Evolutionary conservation across 2,888 invertebrate genomes (phyloP), one percentile per base, ranked within the genome.

Genomic region (Plemyria rubiginata): DNA sequence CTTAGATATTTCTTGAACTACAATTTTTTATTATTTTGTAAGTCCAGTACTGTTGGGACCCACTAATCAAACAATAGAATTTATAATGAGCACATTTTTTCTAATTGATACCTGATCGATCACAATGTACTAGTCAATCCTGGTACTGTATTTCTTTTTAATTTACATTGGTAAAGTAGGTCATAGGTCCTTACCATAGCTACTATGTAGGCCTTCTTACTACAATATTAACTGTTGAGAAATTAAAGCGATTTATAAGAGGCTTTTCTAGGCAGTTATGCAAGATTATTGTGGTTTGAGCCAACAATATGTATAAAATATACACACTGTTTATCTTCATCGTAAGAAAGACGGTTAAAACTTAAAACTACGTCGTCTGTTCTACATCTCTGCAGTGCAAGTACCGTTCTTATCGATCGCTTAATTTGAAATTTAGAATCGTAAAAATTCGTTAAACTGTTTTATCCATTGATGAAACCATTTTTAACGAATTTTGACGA

Each of bases 51-150:
- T 73, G 73, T 67, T 70, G 73, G 73, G 77, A 77, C 73, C 75
- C 70, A 54, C 54, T 45, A 54, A 49, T 53, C 48, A 51, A 55
- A 57, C 29, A 53, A 62, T 67, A 50, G 28, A 58, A 72, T 60
- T 63, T 52, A 64, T 62, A 65, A 62, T 54, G 50, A 62, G 54
- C 54, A 54, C 32, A 40, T 63, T 61, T 66, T 69, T 16, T 45
- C 49, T 60, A 62, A 56, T 49, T 55, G 48, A 62, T 68, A 51
- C 58, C 59, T 59, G 58, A 75, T 74, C 72, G 58, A 75, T 74
- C 72, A 72, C 67, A 58, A 57, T 76, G 68, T 76, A 75, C 81
- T 85, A 86, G 86, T 84, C 82, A 82, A 80, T 72, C 74, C 72
- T 70, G 70, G 73, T 79, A 77, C 77, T 76, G 75, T 77, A 73